phyloP scores from a whole-genome alignment of 30 jellyfish, hydroid and myxozoan species.

The Mastigias papua region DNA sequence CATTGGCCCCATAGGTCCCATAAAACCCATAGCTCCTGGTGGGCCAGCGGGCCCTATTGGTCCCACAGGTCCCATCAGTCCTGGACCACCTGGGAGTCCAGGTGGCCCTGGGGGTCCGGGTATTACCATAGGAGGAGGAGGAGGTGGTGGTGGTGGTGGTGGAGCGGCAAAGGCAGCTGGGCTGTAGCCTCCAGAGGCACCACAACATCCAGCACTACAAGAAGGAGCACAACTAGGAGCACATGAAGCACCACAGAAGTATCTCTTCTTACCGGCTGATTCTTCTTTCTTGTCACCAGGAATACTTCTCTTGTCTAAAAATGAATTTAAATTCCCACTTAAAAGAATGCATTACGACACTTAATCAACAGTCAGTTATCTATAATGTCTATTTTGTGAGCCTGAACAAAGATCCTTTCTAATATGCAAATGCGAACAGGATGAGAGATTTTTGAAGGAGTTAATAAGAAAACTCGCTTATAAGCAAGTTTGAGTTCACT shows the following conservation, averaged over 20 bases:
- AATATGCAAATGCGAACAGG: no score
- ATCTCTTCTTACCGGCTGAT: constrained; percentile 96
- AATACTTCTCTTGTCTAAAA: constrained; percentile 78
- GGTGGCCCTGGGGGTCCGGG: constrained; percentile 89
- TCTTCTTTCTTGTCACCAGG: constrained; percentile 89
- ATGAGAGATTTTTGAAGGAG: no score
- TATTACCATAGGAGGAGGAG: constrained; percentile 87
- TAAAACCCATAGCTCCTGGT: constrained; percentile 72
- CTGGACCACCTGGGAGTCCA: constrained; percentile 75
- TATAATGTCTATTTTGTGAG: no score
- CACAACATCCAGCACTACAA: constrained; percentile 85
- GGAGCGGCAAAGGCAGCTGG: constrained; percentile 76
- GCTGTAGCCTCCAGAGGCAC: constrained; percentile 67
- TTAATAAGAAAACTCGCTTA: no score
- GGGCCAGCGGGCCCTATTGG: constrained; percentile 77
- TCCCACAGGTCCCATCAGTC: constrained; percentile 81
- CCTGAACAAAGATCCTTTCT: no score
- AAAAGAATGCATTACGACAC: not conserved
- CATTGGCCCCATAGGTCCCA: constrained; percentile 89
- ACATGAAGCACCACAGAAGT: constrained; percentile 94
- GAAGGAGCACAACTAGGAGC: constrained; percentile 88
- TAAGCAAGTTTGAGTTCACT: no score
- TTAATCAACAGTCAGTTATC: not conserved
- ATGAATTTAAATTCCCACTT: not conserved
- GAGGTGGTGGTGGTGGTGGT: constrained; percentile 98